Base-by-base conservation (phyloP, 2,888 invertebrate genomes). In the Thecocarcelia acutangulata region DNA sequence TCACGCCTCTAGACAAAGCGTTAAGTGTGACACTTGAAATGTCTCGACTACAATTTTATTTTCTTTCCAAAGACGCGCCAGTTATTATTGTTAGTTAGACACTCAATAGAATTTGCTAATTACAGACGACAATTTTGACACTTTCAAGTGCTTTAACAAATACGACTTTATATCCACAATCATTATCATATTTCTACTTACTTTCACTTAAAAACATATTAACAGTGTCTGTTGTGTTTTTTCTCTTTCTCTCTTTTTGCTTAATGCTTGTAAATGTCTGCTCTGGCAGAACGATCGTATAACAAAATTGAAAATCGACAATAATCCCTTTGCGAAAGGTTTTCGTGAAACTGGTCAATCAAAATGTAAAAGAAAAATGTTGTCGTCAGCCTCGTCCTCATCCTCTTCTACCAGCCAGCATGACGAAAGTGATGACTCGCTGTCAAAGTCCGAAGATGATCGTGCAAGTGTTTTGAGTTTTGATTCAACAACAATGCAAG, bases 251-350 rank as follows among this genome's bases (percentile, higher is more conserved):
- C 19, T 63, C 3, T 37, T 15, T 9, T 21, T 59, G 11, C 24
- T 1, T 90, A 91, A 2, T 24, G 24, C 24, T 2, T 5, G 24
- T 24, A 5, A 3, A 5, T 24, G 2, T 24, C 3, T 24, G 24
- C 8, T 33, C 9, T 33, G 4, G 33, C 91, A 96, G 95, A 96
- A 96, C 88, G 95, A 96, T 85, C 93, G 95, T 89, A 96, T 98
- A 85, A 97, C 97, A 11, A 95, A 96, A 87, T 90, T 97, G 87
- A 97, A 97, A 91, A 97, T 98, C 86, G 95, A 97, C 91, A 94
- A 97, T 91, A 98, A 97, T 88, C 97, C 97, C 0, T 97, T 97
- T 90, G 97, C 97, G 1, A 97, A 97, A 91, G 97, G 97, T 0
- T 98, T 98, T 90, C 94, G 97, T 48, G 96, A 97, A 84, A 94